These are phyloP conservation scores for Heliconius ethilla DNA, from an alignment of 2,888 invertebrate genomes.

Conservation along the genomic window DNA sequence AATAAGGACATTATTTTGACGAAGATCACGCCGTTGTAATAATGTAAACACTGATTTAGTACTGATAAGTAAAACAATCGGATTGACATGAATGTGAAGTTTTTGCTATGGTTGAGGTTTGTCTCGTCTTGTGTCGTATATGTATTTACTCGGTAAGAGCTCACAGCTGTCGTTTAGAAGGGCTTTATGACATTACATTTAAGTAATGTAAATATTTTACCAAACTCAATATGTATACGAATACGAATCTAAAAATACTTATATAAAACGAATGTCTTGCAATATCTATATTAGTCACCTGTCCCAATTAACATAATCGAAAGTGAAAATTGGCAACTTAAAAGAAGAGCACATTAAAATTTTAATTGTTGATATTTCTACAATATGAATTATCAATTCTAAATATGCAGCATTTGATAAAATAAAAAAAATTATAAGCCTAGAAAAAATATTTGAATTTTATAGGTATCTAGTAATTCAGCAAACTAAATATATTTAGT, in stretches of 20 bases:
- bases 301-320: background rate
- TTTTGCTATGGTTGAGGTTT: conserved; percentile 44
- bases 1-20: conserved; percentile 83
- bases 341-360: background rate
- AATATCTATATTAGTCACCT: background rate
- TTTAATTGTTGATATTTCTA: background rate
- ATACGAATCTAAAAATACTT: no score
- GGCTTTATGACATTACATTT: background rate
- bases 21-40: conserved; percentile 72
- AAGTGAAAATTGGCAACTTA: background rate
- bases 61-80: conserved; percentile 78
- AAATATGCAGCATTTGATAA: background rate
- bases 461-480: background rate
- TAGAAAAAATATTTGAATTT: background rate
- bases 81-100: conserved; percentile 58
- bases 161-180: conserved; percentile 32
- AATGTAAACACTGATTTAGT: conserved; percentile 80
- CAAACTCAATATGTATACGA: no score
- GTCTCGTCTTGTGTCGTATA: conserved; percentile 31
- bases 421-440: background rate
- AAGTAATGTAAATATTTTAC: background rate
- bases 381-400: background rate
- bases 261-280: background rate
- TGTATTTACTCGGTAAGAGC: conserved; percentile 23
- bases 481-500: background rate